phyloP scores from a whole-genome alignment of 2,888 invertebrate species.

The Acanthosepion esculentum region DNA sequence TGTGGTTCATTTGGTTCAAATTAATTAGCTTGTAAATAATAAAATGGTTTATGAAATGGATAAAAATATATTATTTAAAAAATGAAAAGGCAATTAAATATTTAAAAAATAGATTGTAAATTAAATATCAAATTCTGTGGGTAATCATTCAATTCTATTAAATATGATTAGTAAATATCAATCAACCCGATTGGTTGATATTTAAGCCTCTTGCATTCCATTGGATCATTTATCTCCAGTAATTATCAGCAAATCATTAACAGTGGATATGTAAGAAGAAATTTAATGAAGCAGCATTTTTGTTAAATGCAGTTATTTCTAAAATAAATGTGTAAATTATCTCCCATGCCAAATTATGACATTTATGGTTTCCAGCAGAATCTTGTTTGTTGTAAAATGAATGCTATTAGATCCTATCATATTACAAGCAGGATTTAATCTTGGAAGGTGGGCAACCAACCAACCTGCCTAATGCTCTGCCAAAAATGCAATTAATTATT shows the following conservation, averaged over 20 bases:
- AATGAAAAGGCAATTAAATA: neutral
- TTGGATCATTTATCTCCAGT: neutral
- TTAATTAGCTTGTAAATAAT: neutral
- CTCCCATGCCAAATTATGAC: neutral
- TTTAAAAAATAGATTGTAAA: no score
- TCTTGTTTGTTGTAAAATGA: neutral
- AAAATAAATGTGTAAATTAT: neutral
- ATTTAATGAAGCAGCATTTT: neutral
- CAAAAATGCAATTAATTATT: conserved; percentile 15
- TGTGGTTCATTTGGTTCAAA: no score
- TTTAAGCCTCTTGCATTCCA: neutral
- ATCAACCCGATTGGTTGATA: neutral
- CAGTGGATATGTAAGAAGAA: neutral
- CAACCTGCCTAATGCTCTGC: neutral
- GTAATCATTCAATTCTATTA: neutral
- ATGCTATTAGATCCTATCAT: neutral
- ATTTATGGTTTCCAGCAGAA: neutral
- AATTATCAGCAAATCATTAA: conserved; percentile 18
- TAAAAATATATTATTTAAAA: neutral
- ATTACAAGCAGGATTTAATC: neutral
- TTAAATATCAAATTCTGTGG: no score
- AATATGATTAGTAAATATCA: neutral
- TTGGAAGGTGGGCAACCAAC: neutral
- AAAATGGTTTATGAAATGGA: neutral
- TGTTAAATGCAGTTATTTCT: neutral